Evolutionary conservation across 2,888 invertebrate species (phyloP).

Genomic region (Metallyticus violacea): DNA sequence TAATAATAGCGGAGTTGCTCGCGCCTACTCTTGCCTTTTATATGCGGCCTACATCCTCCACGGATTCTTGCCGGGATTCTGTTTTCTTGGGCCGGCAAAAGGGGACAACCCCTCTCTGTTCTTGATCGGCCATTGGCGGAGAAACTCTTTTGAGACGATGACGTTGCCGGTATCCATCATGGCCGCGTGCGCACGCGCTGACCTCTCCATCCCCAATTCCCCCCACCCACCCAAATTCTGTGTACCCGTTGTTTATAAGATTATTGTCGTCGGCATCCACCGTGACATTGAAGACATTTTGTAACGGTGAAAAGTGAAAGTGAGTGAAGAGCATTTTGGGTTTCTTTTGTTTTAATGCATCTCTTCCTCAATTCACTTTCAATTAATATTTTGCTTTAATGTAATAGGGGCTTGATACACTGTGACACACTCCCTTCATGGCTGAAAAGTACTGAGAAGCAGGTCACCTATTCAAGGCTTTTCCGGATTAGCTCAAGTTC

Average conservation of each 20-base stretch:
- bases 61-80: constrained; percentile 14
- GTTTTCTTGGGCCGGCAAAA: constrained; percentile 21
- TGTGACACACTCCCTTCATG: neutral
- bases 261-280: neutral
- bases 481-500: neutral
- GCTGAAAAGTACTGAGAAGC: neutral
- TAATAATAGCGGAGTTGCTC: constrained; percentile 19
- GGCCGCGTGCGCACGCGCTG: constrained; percentile 24
- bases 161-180: constrained; percentile 20
- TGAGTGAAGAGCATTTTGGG: neutral
- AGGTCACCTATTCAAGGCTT: neutral
- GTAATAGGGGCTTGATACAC: neutral
- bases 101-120: constrained; percentile 30
- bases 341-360: neutral
- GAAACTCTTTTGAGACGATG: constrained; percentile 22
- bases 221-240: neutral
- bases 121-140: constrained; percentile 29
- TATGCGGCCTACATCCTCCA: constrained; percentile 27
- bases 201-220: neutral
- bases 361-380: constrained; percentile 16
- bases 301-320: constrained; percentile 11
- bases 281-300: constrained; percentile 20
- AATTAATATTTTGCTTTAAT: neutral
- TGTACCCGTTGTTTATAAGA: neutral
- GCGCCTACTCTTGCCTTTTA: constrained; percentile 16